Conservation (phyloP, 2,113 vertebrate genomes). For the Solea solea region DNA sequence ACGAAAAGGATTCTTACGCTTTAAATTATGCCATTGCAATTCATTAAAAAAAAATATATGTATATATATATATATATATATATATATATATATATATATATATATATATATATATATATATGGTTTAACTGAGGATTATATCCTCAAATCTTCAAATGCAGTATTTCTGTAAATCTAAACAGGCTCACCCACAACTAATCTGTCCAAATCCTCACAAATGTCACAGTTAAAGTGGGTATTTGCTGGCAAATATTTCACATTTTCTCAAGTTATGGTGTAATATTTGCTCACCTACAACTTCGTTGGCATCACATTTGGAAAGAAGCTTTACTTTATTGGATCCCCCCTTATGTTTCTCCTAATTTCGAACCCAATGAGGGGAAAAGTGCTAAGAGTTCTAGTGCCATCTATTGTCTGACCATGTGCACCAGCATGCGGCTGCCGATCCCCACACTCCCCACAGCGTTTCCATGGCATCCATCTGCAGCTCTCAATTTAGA, state of each 20-base stretch:
- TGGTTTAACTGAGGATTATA: no score
- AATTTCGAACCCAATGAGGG: neutral
- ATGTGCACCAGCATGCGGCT: neutral
- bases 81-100: no score
- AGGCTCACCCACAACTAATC: neutral
- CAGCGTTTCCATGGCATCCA: conserved; percentile 18
- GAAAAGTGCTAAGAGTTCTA: conserved; percentile 2
- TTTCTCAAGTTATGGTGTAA: conserved; percentile 14
- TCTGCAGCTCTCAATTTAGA: neutral
- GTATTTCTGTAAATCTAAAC: no score
- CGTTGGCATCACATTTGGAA: conserved; percentile 18
- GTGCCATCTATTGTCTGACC: conserved; percentile 53
- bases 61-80: no score
- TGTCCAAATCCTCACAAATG: conserved; percentile 20
- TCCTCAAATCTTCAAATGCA: no score
- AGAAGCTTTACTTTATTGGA: neutral
- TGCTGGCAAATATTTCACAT: conserved; percentile 76
- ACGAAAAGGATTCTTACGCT: no score
- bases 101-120: no score
- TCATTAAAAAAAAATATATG: neutral
- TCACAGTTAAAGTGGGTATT: conserved; percentile 60
- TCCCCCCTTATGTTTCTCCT: neutral
- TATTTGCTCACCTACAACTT: conserved; percentile 39
- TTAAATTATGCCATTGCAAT: no score
- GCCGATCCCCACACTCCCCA: neutral